Percentiles rank a stretch among this genome's conserved stretches.
phyloP scores from a whole-genome alignment of 2,888 invertebrate genomes.

The Protodeltote pygarga region DNA sequence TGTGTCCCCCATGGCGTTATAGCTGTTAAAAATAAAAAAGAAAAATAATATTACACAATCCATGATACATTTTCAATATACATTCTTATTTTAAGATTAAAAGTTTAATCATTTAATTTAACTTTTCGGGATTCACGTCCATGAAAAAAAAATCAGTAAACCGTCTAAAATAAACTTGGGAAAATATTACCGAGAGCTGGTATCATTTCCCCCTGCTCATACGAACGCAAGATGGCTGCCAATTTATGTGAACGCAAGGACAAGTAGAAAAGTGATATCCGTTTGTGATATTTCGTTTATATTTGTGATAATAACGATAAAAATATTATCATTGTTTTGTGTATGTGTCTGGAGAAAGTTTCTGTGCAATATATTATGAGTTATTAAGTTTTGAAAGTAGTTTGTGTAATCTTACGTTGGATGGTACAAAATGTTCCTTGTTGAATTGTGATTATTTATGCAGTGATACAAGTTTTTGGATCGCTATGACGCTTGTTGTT shows the following conservation, averaged over 20 bases:
- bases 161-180: no score
- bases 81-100: no score
- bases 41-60: no score
- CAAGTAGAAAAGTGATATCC: constrained; percentile 81
- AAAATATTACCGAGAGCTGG: constrained; percentile 50
- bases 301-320: constrained; percentile 78
- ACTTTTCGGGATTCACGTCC: no score
- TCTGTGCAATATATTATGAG: constrained; percentile 81
- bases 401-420: constrained; percentile 80
- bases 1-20: no score
- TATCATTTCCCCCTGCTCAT: constrained; percentile 68
- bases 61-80: no score
- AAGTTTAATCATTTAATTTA: no score
- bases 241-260: constrained; percentile 86
- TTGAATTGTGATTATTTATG: constrained; percentile 85
- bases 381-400: constrained; percentile 75
- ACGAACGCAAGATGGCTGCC: constrained; percentile 86
- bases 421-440: constrained; percentile 82
- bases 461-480: constrained; percentile 81
- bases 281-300: constrained; percentile 76
- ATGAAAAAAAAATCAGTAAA: no score
- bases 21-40: no score
- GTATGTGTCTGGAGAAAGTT: constrained; percentile 71
- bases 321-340: constrained; percentile 70
- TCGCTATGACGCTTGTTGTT: constrained; percentile 80